Evolutionary conservation across 2,113 vertebrate genomes (phyloP), one percentile per base, ranked within the genome.

Genomic region (Collichthys lucidus): DNA sequence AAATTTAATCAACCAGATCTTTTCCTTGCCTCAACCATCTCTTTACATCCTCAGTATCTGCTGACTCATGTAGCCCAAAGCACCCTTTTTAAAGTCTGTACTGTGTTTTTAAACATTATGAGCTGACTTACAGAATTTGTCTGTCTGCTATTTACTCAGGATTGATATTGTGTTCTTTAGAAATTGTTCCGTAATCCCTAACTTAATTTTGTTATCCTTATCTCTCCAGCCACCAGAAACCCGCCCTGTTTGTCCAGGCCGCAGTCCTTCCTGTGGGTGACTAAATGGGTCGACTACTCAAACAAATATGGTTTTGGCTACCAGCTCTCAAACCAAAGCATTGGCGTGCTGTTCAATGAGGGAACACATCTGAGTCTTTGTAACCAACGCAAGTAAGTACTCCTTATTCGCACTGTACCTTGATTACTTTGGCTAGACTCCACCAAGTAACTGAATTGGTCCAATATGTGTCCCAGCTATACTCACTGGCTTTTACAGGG

Each of bases 251-350:
- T 99, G 82, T 95, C 97, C 56, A 93, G 96, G 71, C 96, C 97
- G 0, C 96, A 97, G 79, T 96, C 96, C 66, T 97, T 99, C 74
- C 92, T 98, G 63, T 99, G 98, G 98, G 98, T 99, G 86, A 99
- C 97, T 77, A 99, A 99, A 90, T 99, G 98, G 98, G 97, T 99
- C 0, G 98, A 99, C 89, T 99, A 99, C 87, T 99, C 98, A 55
- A 99, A 99, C 93, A 99, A 99, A 90, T 99, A 98, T 0, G 98
- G 98, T 44, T 99, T 99, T 80, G 98, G 98, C 60, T 99, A 99
- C 87, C 97, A 99, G 88, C 97, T 99, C 44, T 99, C 98, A 47
- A 98, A 98, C 95, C 96, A 95, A 83, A 97, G 94, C 17, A 97
- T 99, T 0, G 97, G 98, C 0, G 97, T 99, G 59, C 96, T 99